Evolutionary conservation across 2,797 vertebrate genomes (phyloP), one percentile per base, ranked within the genome.

Genomic region (Lepilemur ruficaudatus): DNA sequence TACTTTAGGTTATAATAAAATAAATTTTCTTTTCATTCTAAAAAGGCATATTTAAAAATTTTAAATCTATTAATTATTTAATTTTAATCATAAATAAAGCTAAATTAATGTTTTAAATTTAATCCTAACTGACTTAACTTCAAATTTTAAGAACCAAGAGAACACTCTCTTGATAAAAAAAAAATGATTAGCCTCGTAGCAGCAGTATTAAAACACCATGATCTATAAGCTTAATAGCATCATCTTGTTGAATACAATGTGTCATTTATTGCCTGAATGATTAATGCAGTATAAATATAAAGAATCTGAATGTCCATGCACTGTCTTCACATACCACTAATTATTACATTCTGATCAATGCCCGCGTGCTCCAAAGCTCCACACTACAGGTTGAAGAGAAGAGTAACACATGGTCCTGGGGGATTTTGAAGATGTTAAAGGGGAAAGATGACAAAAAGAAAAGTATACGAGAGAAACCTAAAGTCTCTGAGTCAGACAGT

Each of bases 381-480:
- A 89, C 84, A 98, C 98, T 98, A 20, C 98, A 98, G 97, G 98
- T 89, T 97, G 99, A 99, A 96, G 92, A 98, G 97, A 99, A 98
- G 98, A 98, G 86, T 96, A 97, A 96, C 94, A 67, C 98, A 92
- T 99, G 99, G 98, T 96, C 99, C 83, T 99, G 98, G 97, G 97
- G 97, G 94, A 98, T 99, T 98, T 98, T 99, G 98, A 98, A 99
- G 99, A 99, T 98, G 97, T 98, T 99, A 98, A 99, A 98, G 97
- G 98, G 97, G 96, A 99, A 98, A 98, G 98, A 99, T 98, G 99
- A 99, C 89, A 98, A 98, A 99, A 99, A 98, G 99, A 99, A 99
- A 99, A 99, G 98, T 97, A 63, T 98, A 88, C 86, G 96, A 98
- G 98, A 98, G 95, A 98, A 98, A 98, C 50, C 93, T 96, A 98